phyloP scores from a whole-genome alignment of 1,140 invertebrate species.

The Helicoverpa armigera region DNA sequence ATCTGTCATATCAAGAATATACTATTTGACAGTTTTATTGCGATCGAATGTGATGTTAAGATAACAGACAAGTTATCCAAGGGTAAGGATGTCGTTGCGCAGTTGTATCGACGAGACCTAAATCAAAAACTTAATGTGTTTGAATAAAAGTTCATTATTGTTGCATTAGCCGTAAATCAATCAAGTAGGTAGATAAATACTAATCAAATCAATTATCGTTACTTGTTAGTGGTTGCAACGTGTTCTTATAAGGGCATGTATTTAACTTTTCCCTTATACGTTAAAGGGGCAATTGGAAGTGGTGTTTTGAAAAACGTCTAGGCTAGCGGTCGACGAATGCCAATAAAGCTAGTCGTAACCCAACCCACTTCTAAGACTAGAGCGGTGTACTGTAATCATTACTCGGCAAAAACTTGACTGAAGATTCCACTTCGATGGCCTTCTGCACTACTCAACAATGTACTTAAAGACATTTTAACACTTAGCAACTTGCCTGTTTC shows the following conservation, averaged over 20 bases:
- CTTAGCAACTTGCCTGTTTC: background rate
- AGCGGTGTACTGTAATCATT: slow-evolving; percentile 71
- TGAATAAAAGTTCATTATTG: background rate
- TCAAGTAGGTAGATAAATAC: background rate
- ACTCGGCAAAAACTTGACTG: slow-evolving; percentile 73
- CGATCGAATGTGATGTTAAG: slow-evolving; percentile 72
- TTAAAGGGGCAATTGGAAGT: slow-evolving; percentile 48
- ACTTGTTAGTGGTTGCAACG: background rate
- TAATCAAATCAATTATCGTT: slow-evolving; percentile 17
- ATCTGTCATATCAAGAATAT: slow-evolving; percentile 80
- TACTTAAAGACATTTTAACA: slow-evolving; percentile 50
- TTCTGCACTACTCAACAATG: slow-evolving; percentile 63
- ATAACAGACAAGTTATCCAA: slow-evolving; percentile 66
- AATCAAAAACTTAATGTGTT: slow-evolving; percentile 18
- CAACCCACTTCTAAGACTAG: slow-evolving; percentile 65
- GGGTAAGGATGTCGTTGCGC: slow-evolving; percentile 50
- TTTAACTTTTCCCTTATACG: slow-evolving; percentile 55
- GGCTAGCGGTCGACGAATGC: slow-evolving; percentile 46
- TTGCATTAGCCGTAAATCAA: slow-evolving; percentile 3
- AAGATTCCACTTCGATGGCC: slow-evolving; percentile 66
- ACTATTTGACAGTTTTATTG: slow-evolving; percentile 83
- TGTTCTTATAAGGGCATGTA: slow-evolving; percentile 7
- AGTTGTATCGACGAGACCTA: slow-evolving; percentile 35
- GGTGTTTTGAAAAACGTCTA: slow-evolving; percentile 57
- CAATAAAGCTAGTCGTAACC: slow-evolving; percentile 67